Evolutionary conservation across 2,113 vertebrate genomes (phyloP), one percentile per base, ranked within the genome.

Genomic region (Phoxinus phoxinus): DNA sequence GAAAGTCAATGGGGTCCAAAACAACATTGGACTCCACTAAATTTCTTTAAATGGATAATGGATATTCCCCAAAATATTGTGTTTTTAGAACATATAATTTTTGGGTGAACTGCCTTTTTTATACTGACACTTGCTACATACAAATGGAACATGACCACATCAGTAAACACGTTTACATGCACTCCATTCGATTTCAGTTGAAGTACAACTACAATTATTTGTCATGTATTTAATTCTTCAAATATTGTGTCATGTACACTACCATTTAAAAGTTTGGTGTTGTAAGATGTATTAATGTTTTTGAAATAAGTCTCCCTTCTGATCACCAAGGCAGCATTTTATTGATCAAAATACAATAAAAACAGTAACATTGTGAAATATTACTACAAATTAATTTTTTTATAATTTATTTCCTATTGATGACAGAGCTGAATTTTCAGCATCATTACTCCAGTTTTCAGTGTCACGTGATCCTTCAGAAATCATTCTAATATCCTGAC

Each of bases 91-190:
- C 2, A 9, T 56, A 56, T 56, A 6, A 63, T 63, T 63, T 74
- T 74, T 46, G 72, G 41, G 72, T 74, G 72, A 74, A 48, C 37
- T 48, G 41, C 13, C n/a, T 23, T n/a, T 46, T 74, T 74, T 8
- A 8, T 8, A 32, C 71, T 37, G 53, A 69, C 32, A 59, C 44
- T 75, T 25, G 23, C 72, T 41, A 41, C 59, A 81, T 63, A 69
- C 27, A 48, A 35, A 44, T 67, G 53, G 44, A 6, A 61, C 30
- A 56, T 79, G 84, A 74, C 17, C 13, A 61, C 83, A 74, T 77
- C 48, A 2, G 8, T 77, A 56, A 77, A 27, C 19, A 77, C 8
- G 5, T 53, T 77, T 53, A 77, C 74, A 76, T 53, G 48, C 74
- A 21, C 25, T 48, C 6, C 2, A 32, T 58, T 37, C 30, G 19